These are phyloP conservation scores for Callipepla californica DNA, from an alignment of 2,113 vertebrate species.

Conservation along the genomic window DNA sequence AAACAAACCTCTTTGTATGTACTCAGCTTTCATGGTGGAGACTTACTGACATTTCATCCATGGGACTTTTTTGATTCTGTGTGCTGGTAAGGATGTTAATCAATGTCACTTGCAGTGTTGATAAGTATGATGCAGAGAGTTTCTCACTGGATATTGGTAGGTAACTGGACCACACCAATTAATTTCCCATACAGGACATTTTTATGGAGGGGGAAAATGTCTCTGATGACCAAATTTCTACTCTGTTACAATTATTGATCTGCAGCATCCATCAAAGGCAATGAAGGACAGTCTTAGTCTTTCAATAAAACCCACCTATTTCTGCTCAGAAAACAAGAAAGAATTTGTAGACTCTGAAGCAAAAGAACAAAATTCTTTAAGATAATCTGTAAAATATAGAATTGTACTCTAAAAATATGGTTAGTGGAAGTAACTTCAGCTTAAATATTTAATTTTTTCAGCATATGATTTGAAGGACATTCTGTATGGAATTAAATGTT, in stretches of 20 bases:
- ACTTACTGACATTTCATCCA: neutral
- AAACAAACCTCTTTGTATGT: neutral
- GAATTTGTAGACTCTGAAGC: neutral
- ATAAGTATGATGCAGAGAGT: neutral
- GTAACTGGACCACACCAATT: neutral
- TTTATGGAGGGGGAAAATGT: neutral
- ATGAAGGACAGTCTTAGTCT: neutral
- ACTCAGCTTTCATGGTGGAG: neutral
- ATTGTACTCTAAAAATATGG: neutral
- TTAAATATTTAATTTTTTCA: neutral
- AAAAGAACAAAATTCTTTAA: neutral
- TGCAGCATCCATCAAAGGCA: neutral
- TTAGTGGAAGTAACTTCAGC: neutral
- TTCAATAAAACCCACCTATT: neutral
- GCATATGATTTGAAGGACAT: fast-evolving
- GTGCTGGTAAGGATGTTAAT: neutral
- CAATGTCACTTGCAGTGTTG: neutral
- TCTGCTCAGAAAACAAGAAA: neutral
- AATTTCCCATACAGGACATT: neutral
- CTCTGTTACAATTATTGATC: neutral
- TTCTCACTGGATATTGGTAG: neutral
- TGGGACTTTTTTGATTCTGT: neutral
- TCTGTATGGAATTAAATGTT: neutral
- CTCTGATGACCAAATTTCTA: neutral
- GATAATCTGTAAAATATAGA: neutral